Base-by-base conservation (phyloP, 92 coral and sea anemone species). In the Siderastrea siderea region DNA sequence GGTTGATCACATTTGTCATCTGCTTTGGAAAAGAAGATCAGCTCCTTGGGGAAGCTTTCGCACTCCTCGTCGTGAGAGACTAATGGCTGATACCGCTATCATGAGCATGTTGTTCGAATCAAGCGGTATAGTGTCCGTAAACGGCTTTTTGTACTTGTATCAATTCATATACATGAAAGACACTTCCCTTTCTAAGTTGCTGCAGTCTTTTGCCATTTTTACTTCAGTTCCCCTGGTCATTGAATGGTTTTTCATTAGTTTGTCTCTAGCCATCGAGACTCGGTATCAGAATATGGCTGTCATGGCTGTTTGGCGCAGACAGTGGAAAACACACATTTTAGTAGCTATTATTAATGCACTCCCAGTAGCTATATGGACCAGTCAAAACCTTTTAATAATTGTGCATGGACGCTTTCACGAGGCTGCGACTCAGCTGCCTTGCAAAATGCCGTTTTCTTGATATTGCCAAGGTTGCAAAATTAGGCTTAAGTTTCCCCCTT, bases 241-340 rank as follows among this genome's bases (percentile, higher is more conserved):
- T 4, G 89, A 85, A 66, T 85, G 89, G 89, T 64, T 85, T 77
- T 85, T 85, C 75, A 85, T 66, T 14, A 76, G 89, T 16, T 38
- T 85, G 43, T 84, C 88, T 45, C 53, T 84, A 13, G 76, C 82
- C 65, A 75, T 84, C 65, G 88, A 74, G 63, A 84, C 83, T 26
- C 88, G 83, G 3, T 84, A 74, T 75, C 88, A 84, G 88, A 84
- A 84, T 67, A 62, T 84, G 16, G 88, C 88, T 13, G 88, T 84
- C 12, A 84, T 84, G 88, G 83, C 88, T 59, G 88, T 84, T 6
- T 84, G 88, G 83, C 52, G 63, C 11, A 84, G 49, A 50, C 59
- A 55, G 1, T 82, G 86, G 86, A 82, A 59, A 82, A 71, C 78
- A 82, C 71, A 82, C 78, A 71, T 47, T 46, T 71, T 80, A 3